A percentile compares a stretch with the other conserved stretches of the same genome.
These are phyloP conservation scores for Seriola dumerili DNA, from an alignment of 2,113 vertebrate genomes.

Conservation along the genomic window DNA sequence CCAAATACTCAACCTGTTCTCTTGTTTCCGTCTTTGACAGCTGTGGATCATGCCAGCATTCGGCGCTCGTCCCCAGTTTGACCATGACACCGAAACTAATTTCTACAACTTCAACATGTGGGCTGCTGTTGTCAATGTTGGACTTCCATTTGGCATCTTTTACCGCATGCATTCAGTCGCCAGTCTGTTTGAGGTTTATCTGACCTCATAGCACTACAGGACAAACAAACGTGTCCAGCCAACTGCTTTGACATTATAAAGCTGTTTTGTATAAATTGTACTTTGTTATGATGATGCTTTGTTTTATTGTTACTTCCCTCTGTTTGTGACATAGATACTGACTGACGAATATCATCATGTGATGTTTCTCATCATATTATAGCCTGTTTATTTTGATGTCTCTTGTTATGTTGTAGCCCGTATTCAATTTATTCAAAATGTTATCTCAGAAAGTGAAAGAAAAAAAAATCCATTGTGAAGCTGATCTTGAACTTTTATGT, in stretches of 20 bases:
- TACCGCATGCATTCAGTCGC: slow-evolving; percentile 98
- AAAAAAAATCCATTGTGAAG: background rate
- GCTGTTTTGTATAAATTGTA: slow-evolving; percentile 46
- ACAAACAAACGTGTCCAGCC: background rate
- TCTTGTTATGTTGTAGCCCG: background rate
- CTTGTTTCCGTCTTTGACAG: slow-evolving; percentile 73
- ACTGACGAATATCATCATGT: background rate
- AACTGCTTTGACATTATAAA: slow-evolving; percentile 19
- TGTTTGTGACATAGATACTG: background rate
- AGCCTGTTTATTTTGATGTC: background rate
- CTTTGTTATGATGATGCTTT: slow-evolving; percentile 29
- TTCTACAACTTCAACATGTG: slow-evolving; percentile 91
- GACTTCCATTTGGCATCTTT: slow-evolving; percentile 96
- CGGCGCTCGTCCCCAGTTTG: slow-evolving; percentile 94
- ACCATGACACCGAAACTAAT: slow-evolving; percentile 85
- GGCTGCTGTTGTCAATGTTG: slow-evolving; percentile 92
- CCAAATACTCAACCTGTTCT: slow-evolving; percentile 9
- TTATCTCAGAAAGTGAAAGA: slow-evolving; percentile 10
- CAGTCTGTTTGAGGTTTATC: slow-evolving; percentile 93
- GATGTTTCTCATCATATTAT: background rate
- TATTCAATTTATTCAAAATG: slow-evolving; percentile 23
- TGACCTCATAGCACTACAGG: slow-evolving; percentile 83
- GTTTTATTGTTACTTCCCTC: slow-evolving; percentile 4
- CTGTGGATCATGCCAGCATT: slow-evolving; percentile 98
- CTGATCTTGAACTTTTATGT: slow-evolving; percentile 4